Evolutionary conservation across 2,888 invertebrate genomes (phyloP).

Genomic region (Ptychoptera albimana): DNA sequence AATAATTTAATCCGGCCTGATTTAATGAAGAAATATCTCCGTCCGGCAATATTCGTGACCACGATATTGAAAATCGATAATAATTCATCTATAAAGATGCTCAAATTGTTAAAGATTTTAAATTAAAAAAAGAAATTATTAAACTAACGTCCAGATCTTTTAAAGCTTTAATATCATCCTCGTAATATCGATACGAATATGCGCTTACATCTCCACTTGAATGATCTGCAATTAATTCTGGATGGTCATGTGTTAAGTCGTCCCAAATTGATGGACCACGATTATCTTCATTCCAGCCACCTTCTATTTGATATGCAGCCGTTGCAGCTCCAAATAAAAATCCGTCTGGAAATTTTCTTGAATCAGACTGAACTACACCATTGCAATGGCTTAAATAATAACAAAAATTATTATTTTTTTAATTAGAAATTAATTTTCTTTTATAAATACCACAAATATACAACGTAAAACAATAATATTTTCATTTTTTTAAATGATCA

Average conservation of each 20-base stretch:
- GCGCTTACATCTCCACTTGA: conserved; percentile 37
- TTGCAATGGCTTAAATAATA: no score
- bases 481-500: no score
- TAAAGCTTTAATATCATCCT: conserved; percentile 36
- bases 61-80: conserved; percentile 43
- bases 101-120: no score
- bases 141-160: conserved; percentile 31
- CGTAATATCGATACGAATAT: conserved; percentile 38
- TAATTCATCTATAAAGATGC: neutral
- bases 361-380: neutral
- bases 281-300: conserved; percentile 37
- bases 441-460: no score
- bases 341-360: neutral
- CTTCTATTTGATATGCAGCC: conserved; percentile 35
- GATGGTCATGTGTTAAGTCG: conserved; percentile 14
- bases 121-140: conserved; percentile 5
- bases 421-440: no score
- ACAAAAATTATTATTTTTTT: no score
- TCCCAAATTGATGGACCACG: conserved; percentile 33
- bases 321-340: neutral
- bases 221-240: conserved; percentile 22
- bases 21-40: conserved; percentile 39
- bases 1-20: conserved; percentile 42
- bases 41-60: conserved; percentile 45
- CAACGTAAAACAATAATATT: no score